Base-by-base conservation (phyloP, 1,140 invertebrate species). In the Pemphigus obesinymphae region DNA sequence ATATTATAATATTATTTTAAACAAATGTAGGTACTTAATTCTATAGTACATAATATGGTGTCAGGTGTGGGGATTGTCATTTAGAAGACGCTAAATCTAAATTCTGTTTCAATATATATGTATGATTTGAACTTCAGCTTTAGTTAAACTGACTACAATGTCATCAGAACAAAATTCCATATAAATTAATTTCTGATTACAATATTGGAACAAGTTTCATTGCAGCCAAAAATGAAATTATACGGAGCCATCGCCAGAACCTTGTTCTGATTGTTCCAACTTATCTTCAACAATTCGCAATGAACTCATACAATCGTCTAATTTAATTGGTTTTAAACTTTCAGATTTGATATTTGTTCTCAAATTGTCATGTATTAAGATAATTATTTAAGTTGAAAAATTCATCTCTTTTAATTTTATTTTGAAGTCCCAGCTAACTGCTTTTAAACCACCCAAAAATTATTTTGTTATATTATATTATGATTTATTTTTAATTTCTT, bases 281-380 rank as follows among this genome's bases (percentile, higher is more conserved):
- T 80, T 80, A 26, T 80, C 37, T 63, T 80, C 76, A 61, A 80
- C 48, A 31, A 58, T 29, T 63, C 63, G 76, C n/a, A 80, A 37
- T 20, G 76, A 55, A 61, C 76, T 80, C 53, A 61, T 61, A 8
- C 50, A 73, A 3, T 73, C 37, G 26, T 80, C 76, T 29, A 80
- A 45, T 31, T 80, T 73, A 13, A 50, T 50, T 31, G 70, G 70
- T 31, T 11, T 73, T 73, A 29, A 29, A 50, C 0, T 23, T 45
- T 61, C 76, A 26, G 76, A 55, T 63, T 80, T 80, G 29, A 15
- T 63, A 80, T 37, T 40, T 15, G 34, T 45, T 29, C 40, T 80
- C 20, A 80, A 61, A 80, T 80, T 63, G 23, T 80, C 40, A 80
- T n/a, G n/a, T n/a, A n/a, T n/a, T n/a, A n/a, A n/a, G n/a, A n/a